Base-by-base conservation (phyloP, 2,888 invertebrate species). In the Erynnis tages region DNA sequence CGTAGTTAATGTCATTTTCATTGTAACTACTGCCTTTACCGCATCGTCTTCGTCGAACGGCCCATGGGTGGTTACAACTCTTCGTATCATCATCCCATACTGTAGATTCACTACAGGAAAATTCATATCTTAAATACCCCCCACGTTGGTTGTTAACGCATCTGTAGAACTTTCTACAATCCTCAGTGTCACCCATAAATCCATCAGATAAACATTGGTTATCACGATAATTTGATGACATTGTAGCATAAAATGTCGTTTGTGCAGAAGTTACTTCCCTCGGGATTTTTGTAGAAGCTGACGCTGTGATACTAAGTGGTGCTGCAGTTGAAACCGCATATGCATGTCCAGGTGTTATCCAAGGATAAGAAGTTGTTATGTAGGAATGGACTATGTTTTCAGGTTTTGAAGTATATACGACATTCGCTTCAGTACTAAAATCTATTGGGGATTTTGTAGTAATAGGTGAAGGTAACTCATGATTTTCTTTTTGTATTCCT, bases 91-190 rank as follows among this genome's bases (percentile, higher is more conserved):
- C 91, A 79, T 96, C 95, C 95, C 95, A 96, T 40, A 94, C 92
- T 2, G 96, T 96, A 40, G 93, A 93, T 43, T 93, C 91, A 16
- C 92, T 93, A 69, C 96, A 96, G 10, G 90, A 85, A 76, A 95
- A 96, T 59, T 94, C 93, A 66, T 93, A 94, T 76, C 91, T 93
- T 43, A 88, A 91, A 66, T 90, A 94, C 4, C 91, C 90, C 54
- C 92, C 92, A 37, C 90, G 80, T 17, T 91, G 92, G 67, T 91
- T 91, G 37, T 86, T 85, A 7, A 95, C 94, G 76, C 96, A 96
- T 65, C 95, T 91, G 71, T 95, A 95, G 83, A 96, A 96, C 72
- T 94, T 94, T 25, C 90, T 91, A 68, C 96, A 96, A 69, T 95
- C 91, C 54, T 90, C 85, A 38, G 89, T 91, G 73, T 96, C 93